Conservation (phyloP, 2,797 vertebrate genomes). For the Betta splendens region DNA sequence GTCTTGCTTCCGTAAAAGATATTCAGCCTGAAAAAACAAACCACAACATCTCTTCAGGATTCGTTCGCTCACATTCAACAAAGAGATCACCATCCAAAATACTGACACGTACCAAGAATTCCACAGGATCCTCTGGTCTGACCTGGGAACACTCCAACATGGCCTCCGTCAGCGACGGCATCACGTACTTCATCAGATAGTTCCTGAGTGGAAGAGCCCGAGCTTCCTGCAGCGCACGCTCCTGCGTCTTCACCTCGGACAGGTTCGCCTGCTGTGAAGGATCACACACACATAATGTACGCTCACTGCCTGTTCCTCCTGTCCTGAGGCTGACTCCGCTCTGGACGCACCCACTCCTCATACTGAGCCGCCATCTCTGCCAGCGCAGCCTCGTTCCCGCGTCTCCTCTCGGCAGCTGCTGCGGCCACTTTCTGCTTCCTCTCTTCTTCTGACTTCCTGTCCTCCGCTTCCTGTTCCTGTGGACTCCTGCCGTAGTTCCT, state of each 20-base stretch:
- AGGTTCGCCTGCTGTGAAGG: conserved; percentile 80
- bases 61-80: neutral
- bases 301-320: no score
- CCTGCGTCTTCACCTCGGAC: conserved; percentile 86
- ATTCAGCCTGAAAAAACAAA: conserved; percentile 86
- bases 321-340: no score
- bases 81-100: neutral
- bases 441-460: conserved; percentile 76
- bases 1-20: conserved; percentile 84
- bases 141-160: conserved; percentile 86
- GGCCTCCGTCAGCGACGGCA: conserved; percentile 88
- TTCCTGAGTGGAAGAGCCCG: conserved; percentile 86
- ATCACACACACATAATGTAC: no score
- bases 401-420: conserved; percentile 74
- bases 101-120: conserved; percentile 86
- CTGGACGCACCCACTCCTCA: conserved; percentile 87
- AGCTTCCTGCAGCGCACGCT: conserved; percentile 85
- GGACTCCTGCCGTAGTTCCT: conserved; percentile 87
- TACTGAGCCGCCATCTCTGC: conserved; percentile 82
- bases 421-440: conserved; percentile 65
- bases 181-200: conserved; percentile 92
- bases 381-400: conserved; percentile 75
- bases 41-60: neutral
- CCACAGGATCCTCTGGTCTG: conserved; percentile 90
- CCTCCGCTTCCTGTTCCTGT: conserved; percentile 82